Conservation (phyloP, 2,113 vertebrate genomes). For the Serilophus lunatus region DNA sequence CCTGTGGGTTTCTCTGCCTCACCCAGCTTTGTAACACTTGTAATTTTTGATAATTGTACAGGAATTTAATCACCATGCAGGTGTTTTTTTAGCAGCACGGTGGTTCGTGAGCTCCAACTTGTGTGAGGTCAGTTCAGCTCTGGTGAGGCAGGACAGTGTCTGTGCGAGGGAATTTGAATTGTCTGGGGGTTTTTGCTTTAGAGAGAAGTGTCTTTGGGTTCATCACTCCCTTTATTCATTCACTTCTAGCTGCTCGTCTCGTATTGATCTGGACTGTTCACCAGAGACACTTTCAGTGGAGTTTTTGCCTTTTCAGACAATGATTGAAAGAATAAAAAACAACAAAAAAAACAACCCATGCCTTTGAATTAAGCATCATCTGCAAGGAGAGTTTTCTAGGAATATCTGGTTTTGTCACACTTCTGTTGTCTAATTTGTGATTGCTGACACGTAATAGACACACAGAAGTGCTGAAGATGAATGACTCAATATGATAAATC, state of each 20-base stretch:
- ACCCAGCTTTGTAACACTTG: not conserved
- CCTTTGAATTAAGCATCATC: not conserved
- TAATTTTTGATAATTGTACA: not conserved
- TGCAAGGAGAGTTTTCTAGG: not conserved
- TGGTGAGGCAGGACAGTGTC: not conserved
- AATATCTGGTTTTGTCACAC: not conserved
- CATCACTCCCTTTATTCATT: constrained; percentile 34
- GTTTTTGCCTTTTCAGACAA: not conserved
- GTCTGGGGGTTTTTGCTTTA: not conserved
- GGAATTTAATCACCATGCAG: not conserved
- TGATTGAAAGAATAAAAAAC: not conserved
- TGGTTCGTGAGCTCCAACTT: too few species aligned
- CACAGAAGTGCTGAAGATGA: not conserved
- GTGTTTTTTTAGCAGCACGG: not conserved
- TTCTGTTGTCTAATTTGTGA: not conserved
- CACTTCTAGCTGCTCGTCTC: not conserved
- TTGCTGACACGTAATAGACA: not conserved
- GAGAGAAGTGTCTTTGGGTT: not conserved
- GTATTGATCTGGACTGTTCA: not conserved
- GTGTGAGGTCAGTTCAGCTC: too few species aligned
- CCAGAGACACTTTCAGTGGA: not conserved
- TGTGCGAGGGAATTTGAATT: not conserved
- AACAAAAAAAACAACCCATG: too few species aligned
- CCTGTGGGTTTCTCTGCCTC: not conserved
- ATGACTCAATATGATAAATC: not conserved